phyloP scores from a whole-genome alignment of 2,888 invertebrate genomes.

The Caenorhabditis sp. region DNA sequence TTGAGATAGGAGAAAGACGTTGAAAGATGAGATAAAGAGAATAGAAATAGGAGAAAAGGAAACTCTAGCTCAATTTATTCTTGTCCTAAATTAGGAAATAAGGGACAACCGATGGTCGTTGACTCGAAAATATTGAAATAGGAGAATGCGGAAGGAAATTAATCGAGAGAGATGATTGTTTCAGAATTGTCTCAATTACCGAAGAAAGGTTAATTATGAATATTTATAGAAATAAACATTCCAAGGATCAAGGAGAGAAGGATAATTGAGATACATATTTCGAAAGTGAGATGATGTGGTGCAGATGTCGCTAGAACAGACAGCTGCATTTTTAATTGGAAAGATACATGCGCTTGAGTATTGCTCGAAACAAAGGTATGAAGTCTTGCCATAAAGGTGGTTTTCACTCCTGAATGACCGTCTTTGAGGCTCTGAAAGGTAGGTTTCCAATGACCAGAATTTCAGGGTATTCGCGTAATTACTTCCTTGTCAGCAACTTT shows the following conservation, averaged over 20 bases:
- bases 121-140: constrained; percentile 35
- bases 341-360: not conserved
- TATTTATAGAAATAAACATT: constrained; percentile 1
- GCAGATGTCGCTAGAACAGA: not conserved
- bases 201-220: not conserved
- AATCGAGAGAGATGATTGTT: constrained; percentile 2
- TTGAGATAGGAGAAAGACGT: not conserved
- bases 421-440: too few relatives aligned
- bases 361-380: not conserved
- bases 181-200: constrained; percentile 15
- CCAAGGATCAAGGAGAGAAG: not conserved
- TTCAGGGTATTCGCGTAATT: too few relatives aligned
- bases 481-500: too few relatives aligned
- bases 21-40: not conserved
- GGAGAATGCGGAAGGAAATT: constrained; percentile 23
- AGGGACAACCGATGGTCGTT: constrained; percentile 24
- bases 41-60: constrained; percentile 35
- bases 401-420: too few relatives aligned
- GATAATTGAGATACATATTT: not conserved
- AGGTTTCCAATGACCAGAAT: too few relatives aligned
- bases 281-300: not conserved
- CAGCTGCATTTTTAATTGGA: constrained; percentile 22
- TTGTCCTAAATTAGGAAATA: constrained; percentile 29
- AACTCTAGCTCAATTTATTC: constrained; percentile 32
- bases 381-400: too few relatives aligned